Evolutionary conservation across 2,888 invertebrate species (phyloP), one percentile per base, ranked within the genome.

Genomic region (Cantharis rustica): DNA sequence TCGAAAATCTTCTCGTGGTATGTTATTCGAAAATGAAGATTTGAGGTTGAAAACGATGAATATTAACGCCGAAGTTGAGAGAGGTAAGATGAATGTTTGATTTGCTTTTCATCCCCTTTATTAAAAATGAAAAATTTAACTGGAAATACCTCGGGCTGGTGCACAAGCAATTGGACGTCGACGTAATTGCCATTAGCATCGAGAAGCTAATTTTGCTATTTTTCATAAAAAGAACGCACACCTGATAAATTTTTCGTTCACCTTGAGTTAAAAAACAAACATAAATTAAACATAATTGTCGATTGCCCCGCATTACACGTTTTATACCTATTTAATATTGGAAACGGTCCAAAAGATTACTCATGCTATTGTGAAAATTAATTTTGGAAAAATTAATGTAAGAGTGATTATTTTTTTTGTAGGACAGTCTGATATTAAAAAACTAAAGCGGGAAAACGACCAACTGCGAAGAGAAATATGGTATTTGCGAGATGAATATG

Each of bases 1-100:
- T 90, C 92, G 96, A 86, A 95, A 95, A 89, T 96, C 96, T 73
- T 96, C 96, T 80, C 93, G 96, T 87, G 96, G 96, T 81, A 96
- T 96, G 96, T 93, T 96, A 83, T 96, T 95, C 90, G 97, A 97
- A 90, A 97, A 97, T 91, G 97, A 97, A 86, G 97, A 96, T 88
- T 90, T 97, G 72, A 90, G 97, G 82, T 89, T 96, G 86, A 92
- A 96, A 84, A 96, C 96, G 47, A 96, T 96, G 87, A 95, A 96
- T 86, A 96, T 96, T 86, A 96, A 96, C 87, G 96, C 96, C 75
- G 96, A 96, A 90, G 95, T 97, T 70, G 97, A 97, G 89, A 91
- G 95, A 92, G 96, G 96, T 95, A 90, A 88, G 64, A 20, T 47
- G 47, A 47, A 47, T 47, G 47, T 47, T 47, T 47, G n/a, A 47